Evolutionary conservation across 2,113 vertebrate genomes (phyloP), one percentile per base, ranked within the genome.

Genomic region (Aythya baeri): DNA sequence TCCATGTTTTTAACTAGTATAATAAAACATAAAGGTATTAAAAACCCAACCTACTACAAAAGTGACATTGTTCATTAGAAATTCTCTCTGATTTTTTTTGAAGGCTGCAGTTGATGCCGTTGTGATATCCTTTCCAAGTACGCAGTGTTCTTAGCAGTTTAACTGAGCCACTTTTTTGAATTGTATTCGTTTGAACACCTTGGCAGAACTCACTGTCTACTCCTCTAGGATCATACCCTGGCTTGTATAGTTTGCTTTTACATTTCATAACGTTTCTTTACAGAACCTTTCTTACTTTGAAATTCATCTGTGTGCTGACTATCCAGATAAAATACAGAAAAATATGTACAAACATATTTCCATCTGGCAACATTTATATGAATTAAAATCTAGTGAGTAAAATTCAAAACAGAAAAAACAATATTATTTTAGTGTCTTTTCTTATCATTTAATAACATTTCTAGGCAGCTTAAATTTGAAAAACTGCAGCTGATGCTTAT

Each of bases 1-100:
- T 15, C 26, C 31, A 27, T 91, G 63, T 12, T 89, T 88, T 81
- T 67, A 86, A 65, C 54, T 86, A 83, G 58, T 75, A 61, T 44
- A 52, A 68, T 68, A 83, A 93, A 83, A 67, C 55, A 38, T 14
- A 88, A 61, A 63, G 74, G 62, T 21, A 79, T 70, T 52, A 88
- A 86, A 89, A 79, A 2, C 16, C 25, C 27, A 86, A 66, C 21
- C 23, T 72, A 27, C 72, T 84, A 83, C 44, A 61, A 23, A 89
- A 91, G 25, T 83, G 92, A 86, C 91, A 92, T 50, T 63, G 59
- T 91, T 88, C 38, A 62, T 94, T 77, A 87, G 46, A 85, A 88
- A 96, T 96, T 96, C 83, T 61, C 50, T 96, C 93, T 97, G 81
- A 74, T 91, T 93, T 79, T 88, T 50, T 88, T 67, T 87, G 65